Base-by-base conservation (phyloP, 2,888 invertebrate genomes). In the Mesodorylaimus sp. region DNA sequence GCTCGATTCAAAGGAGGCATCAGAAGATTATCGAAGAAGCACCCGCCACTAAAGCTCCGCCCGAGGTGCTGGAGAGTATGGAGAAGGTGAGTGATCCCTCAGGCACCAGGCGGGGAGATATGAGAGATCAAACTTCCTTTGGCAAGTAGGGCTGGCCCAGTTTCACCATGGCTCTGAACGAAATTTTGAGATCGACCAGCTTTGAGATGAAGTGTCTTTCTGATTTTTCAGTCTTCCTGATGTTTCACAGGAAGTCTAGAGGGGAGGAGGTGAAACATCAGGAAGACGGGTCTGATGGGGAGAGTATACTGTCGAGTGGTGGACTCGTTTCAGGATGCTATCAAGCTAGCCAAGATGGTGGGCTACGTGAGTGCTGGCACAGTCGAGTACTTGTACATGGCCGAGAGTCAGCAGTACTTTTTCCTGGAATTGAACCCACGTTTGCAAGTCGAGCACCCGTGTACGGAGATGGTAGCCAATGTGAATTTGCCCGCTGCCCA, bases 21-120 rank as follows among this genome's bases (percentile, higher is more conserved):
- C 97, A 97, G 72, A 97, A 97, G 71, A 97, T 97, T 66, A 97
- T 97, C 50, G 97, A 97, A 68, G 97, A 97, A 65, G 97, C 97
- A 0, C 97, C 97, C 0, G 91, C 89, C 0, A 82, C 86, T 25
- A 79, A 99, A 53, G 88, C 95, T 0, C 79, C 81, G 50, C 79
- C 79, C 0, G 81, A 83, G 19, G 77, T 93, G 13, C 89, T 95
- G 63, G 84, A 86, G 65, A 81, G 85, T 61, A 97, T 99, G 97
- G 95, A 97, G 66, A 85, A 83, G 75, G 83, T 82, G 67, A 55
- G 53, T 24, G 28, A 36, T n/a, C n/a, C n/a, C n/a, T n/a, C n/a
- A n/a, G n/a, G n/a, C n/a, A n/a, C n/a, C n/a, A n/a, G n/a, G n/a
- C n/a, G n/a, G n/a, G n/a, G n/a, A n/a, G n/a, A n/a, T n/a, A n/a